Conservation (phyloP, 2,888 invertebrate genomes). For the Hyalella azteca region DNA sequence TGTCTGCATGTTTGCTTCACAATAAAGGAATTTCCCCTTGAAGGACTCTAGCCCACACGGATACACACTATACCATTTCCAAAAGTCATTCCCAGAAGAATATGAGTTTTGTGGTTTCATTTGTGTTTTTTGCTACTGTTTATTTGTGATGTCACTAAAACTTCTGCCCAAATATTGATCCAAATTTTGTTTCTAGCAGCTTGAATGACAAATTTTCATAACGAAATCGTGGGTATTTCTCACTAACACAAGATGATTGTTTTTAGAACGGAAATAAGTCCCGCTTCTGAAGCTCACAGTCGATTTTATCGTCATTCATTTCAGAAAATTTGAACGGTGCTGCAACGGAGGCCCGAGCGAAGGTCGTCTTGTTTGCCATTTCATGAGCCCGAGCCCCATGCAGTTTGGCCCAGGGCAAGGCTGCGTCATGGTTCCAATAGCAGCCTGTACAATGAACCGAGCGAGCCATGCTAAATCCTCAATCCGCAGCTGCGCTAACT, state of each 20-base stretch:
- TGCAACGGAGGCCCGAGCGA: not conserved
- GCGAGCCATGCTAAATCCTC: not conserved
- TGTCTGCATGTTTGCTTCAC: not conserved
- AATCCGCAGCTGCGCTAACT: not conserved
- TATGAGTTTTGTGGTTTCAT: too few relatives aligned
- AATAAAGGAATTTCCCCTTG: slow-evolving; percentile 3
- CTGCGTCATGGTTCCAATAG: not conserved
- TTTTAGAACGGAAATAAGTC: too few relatives aligned
- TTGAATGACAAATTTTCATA: too few relatives aligned
- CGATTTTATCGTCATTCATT: slow-evolving; percentile 4
- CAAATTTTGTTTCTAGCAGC: too few relatives aligned
- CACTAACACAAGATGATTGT: too few relatives aligned
- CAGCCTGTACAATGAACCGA: not conserved
- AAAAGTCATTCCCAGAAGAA: too few relatives aligned
- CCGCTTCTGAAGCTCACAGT: too few relatives aligned
- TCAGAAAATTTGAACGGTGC: not conserved
- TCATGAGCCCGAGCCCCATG: not conserved
- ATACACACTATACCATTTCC: not conserved
- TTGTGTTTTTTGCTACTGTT: too few relatives aligned
- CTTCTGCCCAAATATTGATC: too few relatives aligned
- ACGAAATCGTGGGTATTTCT: too few relatives aligned
- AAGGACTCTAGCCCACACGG: slow-evolving; percentile 12
- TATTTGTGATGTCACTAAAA: too few relatives aligned
- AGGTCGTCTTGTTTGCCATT: not conserved
- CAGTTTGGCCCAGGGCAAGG: not conserved